Evolutionary conservation across 2,888 invertebrate genomes (phyloP).

Genomic region (Busseola fusca): DNA sequence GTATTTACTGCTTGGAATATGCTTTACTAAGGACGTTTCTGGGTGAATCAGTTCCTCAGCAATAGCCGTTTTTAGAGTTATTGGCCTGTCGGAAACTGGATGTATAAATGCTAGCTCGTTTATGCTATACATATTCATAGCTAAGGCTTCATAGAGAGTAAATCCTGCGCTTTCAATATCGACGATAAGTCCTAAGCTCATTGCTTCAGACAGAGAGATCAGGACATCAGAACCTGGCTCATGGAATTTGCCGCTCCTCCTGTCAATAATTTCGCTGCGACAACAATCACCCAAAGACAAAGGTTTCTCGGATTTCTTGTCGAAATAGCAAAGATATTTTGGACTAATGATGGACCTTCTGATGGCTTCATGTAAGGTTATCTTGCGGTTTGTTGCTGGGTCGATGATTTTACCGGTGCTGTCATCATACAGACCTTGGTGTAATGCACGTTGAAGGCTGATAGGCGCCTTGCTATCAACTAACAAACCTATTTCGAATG

Average conservation of each 20-base stretch:
- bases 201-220: conserved; percentile 92
- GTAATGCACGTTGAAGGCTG: conserved; percentile 94
- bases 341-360: conserved; percentile 94
- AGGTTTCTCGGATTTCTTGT: conserved; percentile 92
- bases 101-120: conserved; percentile 91
- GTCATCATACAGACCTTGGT: conserved; percentile 95
- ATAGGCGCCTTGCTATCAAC: conserved; percentile 94
- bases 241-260: conserved; percentile 93
- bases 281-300: conserved; percentile 94
- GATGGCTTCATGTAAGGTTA: conserved; percentile 95
- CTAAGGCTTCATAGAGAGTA: conserved; percentile 93
- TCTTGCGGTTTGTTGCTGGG: conserved; percentile 92
- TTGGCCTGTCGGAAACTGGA: conserved; percentile 93
- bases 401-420: conserved; percentile 94
- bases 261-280: conserved; percentile 93
- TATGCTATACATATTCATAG: conserved; percentile 93
- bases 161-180: conserved; percentile 95
- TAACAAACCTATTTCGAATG: conserved; percentile 93
- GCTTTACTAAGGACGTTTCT: conserved; percentile 92
- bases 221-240: conserved; percentile 91
- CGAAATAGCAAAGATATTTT: conserved; percentile 94
- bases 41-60: conserved; percentile 94
- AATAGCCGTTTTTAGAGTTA: conserved; percentile 92
- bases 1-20: conserved; percentile 91
- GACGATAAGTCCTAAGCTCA: conserved; percentile 94